A percentile compares a stretch with the other conserved stretches of the same genome.
Evolutionary conservation across 2,113 vertebrate genomes (phyloP).

Genomic region (Tamias sibiricus): DNA sequence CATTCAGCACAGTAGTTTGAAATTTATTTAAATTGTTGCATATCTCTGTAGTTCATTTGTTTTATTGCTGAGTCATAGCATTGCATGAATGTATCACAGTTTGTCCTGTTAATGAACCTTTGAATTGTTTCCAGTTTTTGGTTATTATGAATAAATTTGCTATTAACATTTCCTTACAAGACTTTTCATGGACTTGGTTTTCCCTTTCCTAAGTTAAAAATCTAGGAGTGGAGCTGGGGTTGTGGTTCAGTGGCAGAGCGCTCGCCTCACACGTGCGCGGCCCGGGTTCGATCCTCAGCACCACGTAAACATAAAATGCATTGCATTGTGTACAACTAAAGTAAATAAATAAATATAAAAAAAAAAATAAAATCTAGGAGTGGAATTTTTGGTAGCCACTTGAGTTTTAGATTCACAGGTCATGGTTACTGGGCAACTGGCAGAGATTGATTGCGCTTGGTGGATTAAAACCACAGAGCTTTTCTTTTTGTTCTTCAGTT

Average conservation of each 20-base stretch:
- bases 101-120: neutral
- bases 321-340: too few relatives aligned
- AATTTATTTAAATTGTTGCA: neutral
- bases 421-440: neutral
- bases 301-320: too few relatives aligned
- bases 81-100: neutral
- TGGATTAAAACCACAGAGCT: neutral
- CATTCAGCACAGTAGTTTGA: neutral
- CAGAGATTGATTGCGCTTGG: neutral
- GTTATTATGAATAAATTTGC: neutral
- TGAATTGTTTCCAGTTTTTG: neutral
- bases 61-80: neutral
- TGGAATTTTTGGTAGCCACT: neutral
- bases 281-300: too few relatives aligned
- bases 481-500: neutral
- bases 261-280: too few relatives aligned
- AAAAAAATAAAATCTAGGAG: neutral
- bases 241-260: too few relatives aligned
- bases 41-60: neutral
- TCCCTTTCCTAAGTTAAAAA: neutral
- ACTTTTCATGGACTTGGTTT: neutral
- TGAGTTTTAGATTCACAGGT: slow-evolving; percentile 1
- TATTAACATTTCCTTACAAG: neutral
- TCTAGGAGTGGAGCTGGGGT: neutral
- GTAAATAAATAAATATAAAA: too few relatives aligned